Conservation (phyloP, 1,140 invertebrate species). For the Bombus waltoni region DNA sequence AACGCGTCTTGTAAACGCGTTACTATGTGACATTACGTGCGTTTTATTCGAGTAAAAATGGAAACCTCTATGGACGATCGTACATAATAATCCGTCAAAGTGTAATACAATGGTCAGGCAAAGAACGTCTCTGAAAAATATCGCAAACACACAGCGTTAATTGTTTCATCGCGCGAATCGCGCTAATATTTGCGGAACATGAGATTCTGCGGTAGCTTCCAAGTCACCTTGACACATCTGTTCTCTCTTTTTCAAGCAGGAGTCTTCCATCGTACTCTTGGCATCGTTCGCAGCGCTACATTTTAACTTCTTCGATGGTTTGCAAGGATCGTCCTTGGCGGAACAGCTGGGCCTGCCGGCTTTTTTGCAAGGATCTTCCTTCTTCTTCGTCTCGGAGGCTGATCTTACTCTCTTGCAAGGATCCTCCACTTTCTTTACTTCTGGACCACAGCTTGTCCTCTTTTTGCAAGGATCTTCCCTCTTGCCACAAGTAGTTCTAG, state of each 20-base stretch:
- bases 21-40: no score
- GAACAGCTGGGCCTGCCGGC: neutral
- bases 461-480: neutral
- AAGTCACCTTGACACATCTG: slow-evolving; percentile 17
- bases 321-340: neutral
- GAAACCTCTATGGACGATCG: neutral
- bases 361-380: neutral
- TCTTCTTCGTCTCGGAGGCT: neutral
- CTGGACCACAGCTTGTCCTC: no score
- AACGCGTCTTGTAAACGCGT: no score
- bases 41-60: neutral
- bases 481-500: neutral
- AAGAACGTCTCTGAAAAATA: neutral
- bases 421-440: neutral
- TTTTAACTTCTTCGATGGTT: neutral
- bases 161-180: neutral
- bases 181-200: neutral
- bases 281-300: neutral
- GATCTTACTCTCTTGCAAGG: neutral
- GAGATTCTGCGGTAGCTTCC: no score
- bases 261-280: neutral
- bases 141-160: neutral
- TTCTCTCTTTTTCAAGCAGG: slow-evolving; percentile 14
- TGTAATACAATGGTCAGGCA: neutral
- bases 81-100: neutral